Base-by-base conservation (phyloP, 2,888 invertebrate species). In the Chrysolina haemoptera region DNA sequence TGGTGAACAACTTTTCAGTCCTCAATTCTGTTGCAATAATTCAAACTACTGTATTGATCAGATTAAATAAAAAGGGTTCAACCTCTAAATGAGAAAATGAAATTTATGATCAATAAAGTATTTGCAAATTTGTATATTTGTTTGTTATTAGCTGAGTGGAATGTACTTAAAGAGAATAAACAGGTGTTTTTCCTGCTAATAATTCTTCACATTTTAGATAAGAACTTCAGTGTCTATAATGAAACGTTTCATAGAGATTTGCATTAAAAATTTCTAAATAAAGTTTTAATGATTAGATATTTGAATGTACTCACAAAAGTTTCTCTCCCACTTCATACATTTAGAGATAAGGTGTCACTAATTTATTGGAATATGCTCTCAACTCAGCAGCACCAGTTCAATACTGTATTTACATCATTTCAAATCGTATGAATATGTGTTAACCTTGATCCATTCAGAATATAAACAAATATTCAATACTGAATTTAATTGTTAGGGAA, bases 401-500 rank as follows among this genome's bases (percentile, higher is more conserved):
- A 62, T 64, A 70, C 62, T 40, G 68, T 70, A 59, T 74, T 74
- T 64, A 68, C 53, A 74, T 74, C 64, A 62, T 27, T 68, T 68
- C 53, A 63, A 66, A 62, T 59, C 59, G 59, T 59, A 27, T n/a
- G 43, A 41, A 70, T 74, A 41, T 68, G 64, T 59, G 68, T 70
- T 71, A 75, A 73, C 78, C 75, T 78, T 78, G 76, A 73, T 63
- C 70, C 53, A 70, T 63, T 77, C 63, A 16, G 63, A 53, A 67
- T 69, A 71, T 73, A 71, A 76, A 78, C 73, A 70, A 75, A 76
- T 72, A 71, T 73, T 69, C 69, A 70, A 71, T 71, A 69, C 68
- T 65, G 62, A 74, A 71, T 67, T 70, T 72, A 62, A 75, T 75
- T 73, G 75, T 71, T 71, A 72, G 48, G 75, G 74, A 72, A 74